Evolutionary conservation across 2,888 invertebrate genomes (phyloP), one percentile per base, ranked within the genome.

Genomic region (Seladonia tumulorum): DNA sequence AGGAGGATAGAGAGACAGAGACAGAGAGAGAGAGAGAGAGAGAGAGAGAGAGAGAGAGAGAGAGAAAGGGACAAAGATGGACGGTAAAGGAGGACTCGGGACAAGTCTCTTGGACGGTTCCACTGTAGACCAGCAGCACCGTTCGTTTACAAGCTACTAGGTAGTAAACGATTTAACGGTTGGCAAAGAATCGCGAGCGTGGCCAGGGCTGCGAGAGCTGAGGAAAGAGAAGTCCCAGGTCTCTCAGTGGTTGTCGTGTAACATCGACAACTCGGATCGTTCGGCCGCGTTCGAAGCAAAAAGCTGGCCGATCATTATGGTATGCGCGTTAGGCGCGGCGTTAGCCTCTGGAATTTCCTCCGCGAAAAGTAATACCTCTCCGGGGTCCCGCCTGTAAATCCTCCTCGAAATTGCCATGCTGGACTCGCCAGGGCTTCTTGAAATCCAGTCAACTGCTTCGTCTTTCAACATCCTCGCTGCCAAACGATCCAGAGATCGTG

Each of bases 161-260:
- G 90, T 79, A 89, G 89, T 91, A 91, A 91, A 91, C 91, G 88
- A 87, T 89, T 91, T 91, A 91, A 91, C 91, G 91, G 89, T 90
- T 91, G 86, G 90, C 88, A 87, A 91, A 89, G 91, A 87, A 88
- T 86, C 63, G 88, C 83, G 60, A 75, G 82, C 53, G n/a, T 75
- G 57, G 57, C n/a, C n/a, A 57, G 57, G n/a, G n/a, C n/a, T 47
- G 76, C 25, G 22, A 35, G 42, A 39, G 42, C n/a, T 2, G n/a
- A 47, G 68, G 70, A 53, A 60, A 57, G 70, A 57, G 66, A 79
- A 14, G 39, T 66, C 29, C 63, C 66, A 16, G 66, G 47, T 12
- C 76, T 12, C 75, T 72, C 77, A 35, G 70, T 53, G 66, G 83
- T 66, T 89, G 90, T 87, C 90, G 86, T 90, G 70, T 75, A 83